Conservation (phyloP, 2,888 invertebrate genomes). For the Cerastis rubricosa region DNA sequence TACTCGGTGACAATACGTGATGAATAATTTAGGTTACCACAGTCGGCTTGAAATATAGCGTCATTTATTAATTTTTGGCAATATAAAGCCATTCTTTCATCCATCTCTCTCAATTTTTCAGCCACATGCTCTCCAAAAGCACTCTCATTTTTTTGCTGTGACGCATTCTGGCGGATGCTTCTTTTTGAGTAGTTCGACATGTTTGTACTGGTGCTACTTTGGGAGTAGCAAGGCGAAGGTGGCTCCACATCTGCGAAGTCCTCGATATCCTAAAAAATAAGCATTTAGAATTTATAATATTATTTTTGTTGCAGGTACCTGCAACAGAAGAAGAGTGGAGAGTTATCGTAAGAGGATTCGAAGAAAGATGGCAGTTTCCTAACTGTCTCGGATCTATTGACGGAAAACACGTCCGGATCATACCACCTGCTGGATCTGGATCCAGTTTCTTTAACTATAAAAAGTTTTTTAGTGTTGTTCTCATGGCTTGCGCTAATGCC, state of each 20-base stretch:
- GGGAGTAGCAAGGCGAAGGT: neutral
- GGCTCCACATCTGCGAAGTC: no score
- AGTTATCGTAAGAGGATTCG: neutral
- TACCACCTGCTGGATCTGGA: conserved; percentile 8
- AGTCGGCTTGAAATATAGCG: conserved; percentile 31
- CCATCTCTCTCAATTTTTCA: conserved; percentile 44
- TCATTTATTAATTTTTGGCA: conserved; percentile 42
- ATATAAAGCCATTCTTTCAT: neutral
- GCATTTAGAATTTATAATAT: neutral
- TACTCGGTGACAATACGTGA: neutral
- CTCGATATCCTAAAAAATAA: no score
- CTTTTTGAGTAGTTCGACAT: neutral
- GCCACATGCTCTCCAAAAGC: conserved; percentile 41
- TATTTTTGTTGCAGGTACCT: conserved; percentile 36
- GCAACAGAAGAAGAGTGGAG: conserved; percentile 9
- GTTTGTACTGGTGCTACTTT: neutral
- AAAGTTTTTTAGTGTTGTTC: conserved; percentile 39
- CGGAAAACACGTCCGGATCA: conserved; percentile 4
- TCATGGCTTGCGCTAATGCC: conserved; percentile 54
- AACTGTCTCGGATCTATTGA: conserved; percentile 7
- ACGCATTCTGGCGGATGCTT: neutral
- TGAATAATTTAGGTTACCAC: neutral
- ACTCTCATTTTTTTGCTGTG: conserved; percentile 2
- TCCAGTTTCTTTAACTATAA: conserved; percentile 19
- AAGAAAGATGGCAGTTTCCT: conserved; percentile 17